These are phyloP conservation scores for Zonotrichia leucophrys DNA, from an alignment of 2,113 vertebrate species.

Conservation along the genomic window DNA sequence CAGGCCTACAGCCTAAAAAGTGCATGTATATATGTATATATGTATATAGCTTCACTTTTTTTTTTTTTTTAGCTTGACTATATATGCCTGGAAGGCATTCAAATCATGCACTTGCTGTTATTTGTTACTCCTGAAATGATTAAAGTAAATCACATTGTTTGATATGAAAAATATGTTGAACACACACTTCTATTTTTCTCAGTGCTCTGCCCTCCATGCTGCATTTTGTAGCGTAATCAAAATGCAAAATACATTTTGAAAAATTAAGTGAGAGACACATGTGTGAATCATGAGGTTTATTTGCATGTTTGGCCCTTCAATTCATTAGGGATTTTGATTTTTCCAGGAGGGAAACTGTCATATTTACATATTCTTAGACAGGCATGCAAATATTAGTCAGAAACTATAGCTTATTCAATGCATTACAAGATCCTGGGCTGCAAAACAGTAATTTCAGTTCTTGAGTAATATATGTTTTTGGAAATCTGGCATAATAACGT, in stretches of 20 bases:
- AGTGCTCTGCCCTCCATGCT: constrained; percentile 3
- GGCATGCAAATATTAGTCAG: constrained; percentile 17
- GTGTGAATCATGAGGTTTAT: constrained; percentile 66
- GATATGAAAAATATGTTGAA: constrained; percentile 69
- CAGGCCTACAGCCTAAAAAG: background rate
- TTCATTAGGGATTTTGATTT: constrained; percentile 51
- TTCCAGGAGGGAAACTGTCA: constrained; percentile 30
- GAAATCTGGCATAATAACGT: constrained; percentile 37
- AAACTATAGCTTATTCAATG: constrained; percentile 35
- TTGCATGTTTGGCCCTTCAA: constrained; percentile 62
- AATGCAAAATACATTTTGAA: constrained; percentile 73
- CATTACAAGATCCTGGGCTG: constrained; percentile 16
- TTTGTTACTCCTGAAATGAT: constrained; percentile 58
- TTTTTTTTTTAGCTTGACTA: constrained; percentile 21
- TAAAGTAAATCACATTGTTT: constrained; percentile 68
- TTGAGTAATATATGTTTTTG: constrained; percentile 36
- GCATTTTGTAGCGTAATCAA: constrained; percentile 60
- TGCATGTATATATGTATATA: background rate
- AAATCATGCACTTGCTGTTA: constrained; percentile 38
- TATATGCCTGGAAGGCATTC: constrained; percentile 44
- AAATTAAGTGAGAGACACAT: constrained; percentile 60
- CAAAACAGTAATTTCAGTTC: constrained; percentile 33
- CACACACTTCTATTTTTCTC: constrained; percentile 36
- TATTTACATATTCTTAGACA: constrained; percentile 50
- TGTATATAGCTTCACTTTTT: background rate